Base-by-base conservation (phyloP, 2,888 invertebrate species). In the Drosophila anomalipes region DNA sequence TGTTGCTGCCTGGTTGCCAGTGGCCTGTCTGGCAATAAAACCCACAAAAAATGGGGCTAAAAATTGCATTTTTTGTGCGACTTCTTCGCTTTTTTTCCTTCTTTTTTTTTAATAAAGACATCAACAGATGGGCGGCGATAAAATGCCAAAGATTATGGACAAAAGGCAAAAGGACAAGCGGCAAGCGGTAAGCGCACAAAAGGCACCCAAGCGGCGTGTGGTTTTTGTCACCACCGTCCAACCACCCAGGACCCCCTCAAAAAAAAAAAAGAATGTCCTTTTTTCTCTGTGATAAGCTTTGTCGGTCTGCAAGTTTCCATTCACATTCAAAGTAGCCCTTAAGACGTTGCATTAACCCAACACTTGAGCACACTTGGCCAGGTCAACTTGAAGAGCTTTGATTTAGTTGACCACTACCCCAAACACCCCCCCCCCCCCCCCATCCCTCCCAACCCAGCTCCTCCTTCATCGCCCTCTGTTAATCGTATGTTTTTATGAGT, bases 121-220 rank as follows among this genome's bases (percentile, higher is more conserved):
- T 90, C 84, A 89, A 86, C 91, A 85, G 91, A 83, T 90, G 84
- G 82, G 85, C 82, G 80, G 83, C 86, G 92, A 91, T 91, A 86
- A 91, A 92, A 91, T 91, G 90, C 86, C 82, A 82, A 89, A 92
- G 91, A 91, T 91, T 91, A 91, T 92, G 90, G 81, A 81, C 81
- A 78, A 80, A 74, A 74, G 77, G 64, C 69, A 41, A 57, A 57
- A 49, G 67, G 58, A 73, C 75, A 56, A 39, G 35, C 30, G 30
- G 2, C 16, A 10, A 26, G 28, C 51, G 30, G 47, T 30, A 22
- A 32, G 22, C 37, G 14, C 47, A 79, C 72, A 78, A 77, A 79
- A 66, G 77, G 70, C 79, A 65, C 41, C 70, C 67, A 69, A 66
- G 78, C 77, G 70, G 74, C 77, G 82, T 82, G 82, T 82, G 82